Evolutionary conservation across 1,140 invertebrate species (phyloP), one percentile per base, ranked within the genome.

Genomic region (Gonatopus flavifemur): DNA sequence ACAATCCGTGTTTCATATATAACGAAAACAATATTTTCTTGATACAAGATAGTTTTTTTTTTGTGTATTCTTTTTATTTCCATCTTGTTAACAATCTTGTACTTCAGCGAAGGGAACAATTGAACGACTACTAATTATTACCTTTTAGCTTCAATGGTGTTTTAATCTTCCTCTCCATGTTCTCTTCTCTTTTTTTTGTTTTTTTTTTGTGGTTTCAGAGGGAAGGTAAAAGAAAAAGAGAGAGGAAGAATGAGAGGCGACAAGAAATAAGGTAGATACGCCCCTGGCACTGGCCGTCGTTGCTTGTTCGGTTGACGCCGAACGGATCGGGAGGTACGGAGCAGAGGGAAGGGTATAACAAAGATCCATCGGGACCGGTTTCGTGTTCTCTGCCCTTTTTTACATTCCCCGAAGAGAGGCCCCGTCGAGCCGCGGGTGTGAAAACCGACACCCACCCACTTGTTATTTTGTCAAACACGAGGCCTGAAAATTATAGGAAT

Each of bases 341-440:
- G 42, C 21, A 28, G 38, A 44, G 55, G 53, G 56, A 45, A 46
- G 36, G 51, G 54, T 60, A 65, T 64, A 68, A 66, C 64, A 70
- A 74, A 76, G 74, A 76, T 76, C 64, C 70, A 76, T 76, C 66
- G 67, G 66, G 69, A 77, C 76, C 76, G 76, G 76, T 78, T 78
- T 74, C 47, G 47, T 60, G 59, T 67, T 67, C n/a, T n/a, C 60
- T 54, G 43, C 37, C 52, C 58, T 68, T 66, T 72, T 65, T 68
- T 68, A 70, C 67, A 69, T 72, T 76, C 69, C 49, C 67, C 53
- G 52, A 42, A 63, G 71, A n/a, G n/a, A 58, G 66, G 56, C 64
- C 72, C 73, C 67, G 71, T 39, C 52, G 73, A 52, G 72, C 53
- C 52, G 42, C 64, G 70, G 71, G 76, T 76, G 76, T 78, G 76